Evolutionary conservation across 1,140 invertebrate species (phyloP).

Genomic region (Calycopis cecrops): DNA sequence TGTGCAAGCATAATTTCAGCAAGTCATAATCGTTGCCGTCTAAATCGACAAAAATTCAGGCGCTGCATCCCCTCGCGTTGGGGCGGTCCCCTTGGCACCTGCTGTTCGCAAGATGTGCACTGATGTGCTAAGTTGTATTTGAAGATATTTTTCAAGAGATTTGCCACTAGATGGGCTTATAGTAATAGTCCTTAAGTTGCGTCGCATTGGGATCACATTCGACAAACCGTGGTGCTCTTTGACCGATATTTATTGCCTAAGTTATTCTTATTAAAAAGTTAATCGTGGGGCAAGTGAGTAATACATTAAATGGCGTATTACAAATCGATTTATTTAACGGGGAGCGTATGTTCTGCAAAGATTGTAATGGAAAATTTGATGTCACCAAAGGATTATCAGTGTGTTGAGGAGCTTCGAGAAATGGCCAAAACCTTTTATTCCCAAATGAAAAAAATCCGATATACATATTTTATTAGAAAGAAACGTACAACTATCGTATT

Average conservation of each 20-base stretch:
- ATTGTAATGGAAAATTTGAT: no score
- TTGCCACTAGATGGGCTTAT: constrained; percentile 4
- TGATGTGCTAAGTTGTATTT: constrained; percentile 32
- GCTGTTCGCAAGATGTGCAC: constrained; percentile 38
- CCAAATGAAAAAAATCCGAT: no score
- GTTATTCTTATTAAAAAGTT: not conserved
- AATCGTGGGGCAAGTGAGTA: not conserved
- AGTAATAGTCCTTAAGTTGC: not conserved
- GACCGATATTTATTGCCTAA: not conserved
- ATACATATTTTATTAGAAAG: no score
- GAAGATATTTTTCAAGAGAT: constrained; percentile 16
- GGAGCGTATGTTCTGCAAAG: no score
- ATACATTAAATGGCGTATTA: no score
- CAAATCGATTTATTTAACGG: no score
- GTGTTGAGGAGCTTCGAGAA: no score
- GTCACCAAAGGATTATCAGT: no score
- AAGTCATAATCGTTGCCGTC: constrained; percentile 31
- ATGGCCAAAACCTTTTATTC: no score
- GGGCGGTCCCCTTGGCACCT: constrained; percentile 32
- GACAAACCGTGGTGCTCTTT: no score
- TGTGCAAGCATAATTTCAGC: constrained; percentile 25
- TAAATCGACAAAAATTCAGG: constrained; percentile 37
- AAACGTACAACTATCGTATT: no score
- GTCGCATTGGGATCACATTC: not conserved
- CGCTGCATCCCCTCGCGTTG: constrained; percentile 25